Evolutionary conservation across 2,888 invertebrate genomes (phyloP).

Genomic region (Megalurothrips usitatus): DNA sequence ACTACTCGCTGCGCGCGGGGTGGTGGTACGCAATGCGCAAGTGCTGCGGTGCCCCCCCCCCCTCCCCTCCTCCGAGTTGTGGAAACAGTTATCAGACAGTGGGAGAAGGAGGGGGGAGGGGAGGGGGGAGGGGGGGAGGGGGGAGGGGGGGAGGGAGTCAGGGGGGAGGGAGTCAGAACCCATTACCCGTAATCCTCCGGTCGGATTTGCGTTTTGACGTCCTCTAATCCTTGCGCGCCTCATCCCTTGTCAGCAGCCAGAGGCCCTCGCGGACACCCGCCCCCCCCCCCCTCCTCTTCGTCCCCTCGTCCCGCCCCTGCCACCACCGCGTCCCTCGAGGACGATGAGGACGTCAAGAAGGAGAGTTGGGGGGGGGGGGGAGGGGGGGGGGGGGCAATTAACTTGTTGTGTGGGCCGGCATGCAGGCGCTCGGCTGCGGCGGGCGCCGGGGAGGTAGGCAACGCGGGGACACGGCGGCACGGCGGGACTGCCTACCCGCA

Average conservation of each 20-base stretch:
- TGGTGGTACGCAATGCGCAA: too few species aligned
- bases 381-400: too few species aligned
- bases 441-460: neutral
- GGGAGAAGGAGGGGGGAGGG: neutral
- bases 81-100: slow-evolving; percentile 25
- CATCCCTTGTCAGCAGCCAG: neutral
- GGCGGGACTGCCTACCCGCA: neutral
- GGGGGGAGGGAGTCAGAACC: neutral
- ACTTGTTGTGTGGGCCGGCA: too few species aligned
- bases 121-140: neutral
- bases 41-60: too few species aligned
- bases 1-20: too few species aligned
- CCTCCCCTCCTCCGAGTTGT: neutral
- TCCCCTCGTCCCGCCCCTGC: too few species aligned
- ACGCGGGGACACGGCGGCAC: neutral
- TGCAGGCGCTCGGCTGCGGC: too few species aligned
- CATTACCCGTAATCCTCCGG: slow-evolving; percentile 10
- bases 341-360: too few species aligned
- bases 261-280: too few species aligned
- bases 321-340: too few species aligned
- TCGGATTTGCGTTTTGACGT: slow-evolving; percentile 24
- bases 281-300: too few species aligned
- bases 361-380: too few species aligned
- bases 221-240: neutral
- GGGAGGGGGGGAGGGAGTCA: neutral